These are phyloP conservation scores for Neoaliturus tenellus DNA, from an alignment of 2,888 invertebrate genomes.

Conservation along the genomic window DNA sequence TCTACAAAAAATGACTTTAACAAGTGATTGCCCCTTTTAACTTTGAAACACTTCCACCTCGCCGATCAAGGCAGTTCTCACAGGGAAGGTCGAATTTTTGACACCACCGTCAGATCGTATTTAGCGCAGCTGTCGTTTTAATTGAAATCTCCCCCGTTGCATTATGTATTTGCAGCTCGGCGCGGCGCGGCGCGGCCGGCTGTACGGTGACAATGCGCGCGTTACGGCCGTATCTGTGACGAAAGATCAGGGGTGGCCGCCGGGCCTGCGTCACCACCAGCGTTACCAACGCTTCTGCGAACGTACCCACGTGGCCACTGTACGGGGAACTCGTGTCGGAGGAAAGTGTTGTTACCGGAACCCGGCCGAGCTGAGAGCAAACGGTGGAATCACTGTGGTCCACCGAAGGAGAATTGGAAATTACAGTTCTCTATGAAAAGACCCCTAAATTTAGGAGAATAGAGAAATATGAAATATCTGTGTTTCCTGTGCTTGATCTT, in stretches of 20 bases:
- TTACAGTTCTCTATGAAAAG: no score
- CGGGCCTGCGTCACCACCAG: background rate
- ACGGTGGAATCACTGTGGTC: background rate
- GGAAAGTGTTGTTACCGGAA: background rate
- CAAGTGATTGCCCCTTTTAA: no score
- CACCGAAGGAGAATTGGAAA: no score
- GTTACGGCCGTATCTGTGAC: constrained; percentile 46
- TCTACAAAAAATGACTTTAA: no score
- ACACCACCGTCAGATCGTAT: constrained; percentile 37
- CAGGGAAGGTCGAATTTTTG: background rate
- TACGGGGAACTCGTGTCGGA: background rate
- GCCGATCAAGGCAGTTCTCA: background rate
- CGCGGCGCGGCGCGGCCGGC: background rate
- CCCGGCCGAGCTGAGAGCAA: background rate
- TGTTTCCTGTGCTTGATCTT: no score
- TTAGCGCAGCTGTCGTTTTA: constrained; percentile 50
- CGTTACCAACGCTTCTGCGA: background rate
- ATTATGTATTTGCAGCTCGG: constrained; percentile 22
- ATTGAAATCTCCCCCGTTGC: constrained; percentile 49
- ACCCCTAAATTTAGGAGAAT: no score
- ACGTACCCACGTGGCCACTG: background rate
- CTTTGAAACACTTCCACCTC: background rate
- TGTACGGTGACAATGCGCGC: constrained; percentile 43
- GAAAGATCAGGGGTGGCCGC: constrained; percentile 35
- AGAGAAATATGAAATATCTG: no score